Conservation (phyloP, 1,140 invertebrate genomes). For the Drosophila kurseongensis region DNA sequence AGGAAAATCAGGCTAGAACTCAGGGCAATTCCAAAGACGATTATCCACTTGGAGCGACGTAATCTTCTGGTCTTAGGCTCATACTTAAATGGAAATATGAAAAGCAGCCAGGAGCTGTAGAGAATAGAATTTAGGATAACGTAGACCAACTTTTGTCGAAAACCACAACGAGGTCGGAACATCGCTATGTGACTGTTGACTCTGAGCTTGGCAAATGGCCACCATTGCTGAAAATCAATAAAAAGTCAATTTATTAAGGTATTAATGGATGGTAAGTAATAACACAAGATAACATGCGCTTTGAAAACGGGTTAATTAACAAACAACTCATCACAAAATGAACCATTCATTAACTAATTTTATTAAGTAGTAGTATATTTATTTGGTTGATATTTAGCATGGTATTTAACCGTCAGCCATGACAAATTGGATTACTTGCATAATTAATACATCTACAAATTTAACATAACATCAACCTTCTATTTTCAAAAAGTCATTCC, state of each 20-base stretch:
- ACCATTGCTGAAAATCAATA: not conserved
- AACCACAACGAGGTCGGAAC: conserved; percentile 34
- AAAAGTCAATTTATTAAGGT: not conserved
- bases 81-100: conserved; percentile 56
- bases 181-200: conserved; percentile 18
- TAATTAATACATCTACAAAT: no score
- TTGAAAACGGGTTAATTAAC: not conserved
- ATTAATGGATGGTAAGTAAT: no score
- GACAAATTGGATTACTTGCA: no score
- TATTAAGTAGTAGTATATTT: no score
- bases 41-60: conserved; percentile 30
- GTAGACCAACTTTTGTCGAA: conserved; percentile 31
- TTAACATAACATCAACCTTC: no score
- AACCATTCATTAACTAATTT: no score
- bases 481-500: no score
- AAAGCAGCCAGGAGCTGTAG: conserved; percentile 43
- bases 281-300: no score
- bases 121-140: conserved; percentile 27
- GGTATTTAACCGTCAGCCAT: no score
- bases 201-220: not conserved
- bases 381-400: no score
- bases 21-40: conserved; percentile 41
- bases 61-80: conserved; percentile 7
- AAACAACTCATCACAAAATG: not conserved
- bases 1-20: conserved; percentile 10